Percentiles rank a stretch among this genome's conserved stretches.
Conservation (phyloP, 1,140 invertebrate species). For the Heliothis virescens region DNA sequence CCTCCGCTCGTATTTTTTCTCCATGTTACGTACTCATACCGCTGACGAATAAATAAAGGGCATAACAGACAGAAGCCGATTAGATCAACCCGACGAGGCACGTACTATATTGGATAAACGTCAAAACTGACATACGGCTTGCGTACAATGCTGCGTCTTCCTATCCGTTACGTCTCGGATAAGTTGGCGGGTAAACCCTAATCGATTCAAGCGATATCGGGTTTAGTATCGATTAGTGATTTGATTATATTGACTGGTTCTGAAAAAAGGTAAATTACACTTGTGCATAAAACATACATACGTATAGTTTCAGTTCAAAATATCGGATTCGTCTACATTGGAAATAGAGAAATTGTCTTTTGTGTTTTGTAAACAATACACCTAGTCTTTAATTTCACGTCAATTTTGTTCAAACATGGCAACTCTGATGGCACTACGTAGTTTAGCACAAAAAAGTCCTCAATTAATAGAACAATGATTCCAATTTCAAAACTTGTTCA, state of each 20-base stretch:
- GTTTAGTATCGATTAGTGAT: not conserved
- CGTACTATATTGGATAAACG: constrained; percentile 81
- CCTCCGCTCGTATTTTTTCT: no score
- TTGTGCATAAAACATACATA: no score
- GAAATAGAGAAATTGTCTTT: no score
- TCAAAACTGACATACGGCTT: constrained; percentile 77
- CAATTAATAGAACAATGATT: constrained; percentile 19
- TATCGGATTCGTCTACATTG: no score
- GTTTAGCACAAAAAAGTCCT: not conserved
- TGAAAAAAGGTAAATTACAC: not conserved
- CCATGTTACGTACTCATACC: constrained; percentile 29
- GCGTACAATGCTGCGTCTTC: constrained; percentile 55
- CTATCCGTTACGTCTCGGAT: constrained; percentile 2
- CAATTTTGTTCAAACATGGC: no score
- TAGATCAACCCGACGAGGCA: constrained; percentile 70
- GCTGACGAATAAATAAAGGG: constrained; percentile 46
- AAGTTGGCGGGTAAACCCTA: constrained; percentile 23
- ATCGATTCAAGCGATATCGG: constrained; percentile 3
- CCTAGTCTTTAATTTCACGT: no score
- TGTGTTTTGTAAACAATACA: no score
- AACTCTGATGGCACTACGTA: no score
- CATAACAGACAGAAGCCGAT: constrained; percentile 57
- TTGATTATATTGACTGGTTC: not conserved
- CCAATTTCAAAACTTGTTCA: constrained; percentile 1
- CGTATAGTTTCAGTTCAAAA: no score